phyloP scores from a whole-genome alignment of 1,140 invertebrate species.

The Tribolium castaneum region DNA sequence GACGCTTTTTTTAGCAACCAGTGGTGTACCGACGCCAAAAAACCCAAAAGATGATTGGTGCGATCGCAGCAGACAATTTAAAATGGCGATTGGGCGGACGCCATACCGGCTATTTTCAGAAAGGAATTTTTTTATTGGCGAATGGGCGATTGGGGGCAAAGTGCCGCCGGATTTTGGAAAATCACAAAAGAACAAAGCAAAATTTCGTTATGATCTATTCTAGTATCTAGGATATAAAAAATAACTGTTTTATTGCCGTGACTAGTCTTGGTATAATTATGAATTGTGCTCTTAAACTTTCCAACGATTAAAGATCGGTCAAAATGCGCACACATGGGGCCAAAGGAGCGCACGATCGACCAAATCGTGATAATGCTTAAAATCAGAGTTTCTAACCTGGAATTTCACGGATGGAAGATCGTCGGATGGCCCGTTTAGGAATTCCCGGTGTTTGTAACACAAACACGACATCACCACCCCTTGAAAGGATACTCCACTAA shows the following conservation, averaged over 20 bases:
- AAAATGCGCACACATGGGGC: neutral
- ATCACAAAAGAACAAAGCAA: neutral
- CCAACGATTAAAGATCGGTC: neutral
- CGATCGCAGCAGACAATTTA: neutral
- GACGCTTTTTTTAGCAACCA: constrained; percentile 15
- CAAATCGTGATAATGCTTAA: constrained; percentile 1
- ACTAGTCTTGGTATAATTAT: neutral
- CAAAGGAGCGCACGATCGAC: neutral
- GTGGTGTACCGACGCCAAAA: neutral
- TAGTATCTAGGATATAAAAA: no score
- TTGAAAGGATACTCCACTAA: neutral
- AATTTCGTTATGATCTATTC: no score
- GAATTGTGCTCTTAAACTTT: neutral
- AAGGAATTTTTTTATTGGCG: neutral
- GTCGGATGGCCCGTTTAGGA: constrained; percentile 8
- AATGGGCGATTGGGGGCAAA: neutral
- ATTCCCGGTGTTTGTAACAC: neutral
- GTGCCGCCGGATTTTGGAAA: neutral
- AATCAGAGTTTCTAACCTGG: neutral
- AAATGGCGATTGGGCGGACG: neutral
- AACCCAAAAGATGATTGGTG: neutral
- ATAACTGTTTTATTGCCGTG: neutral
- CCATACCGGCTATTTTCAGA: neutral
- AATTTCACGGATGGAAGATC: constrained; percentile 22
- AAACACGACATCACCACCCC: constrained; percentile 3